Evolutionary conservation across 2,113 vertebrate species (phyloP), one percentile per base, ranked within the genome.

Genomic region (Channa maculata): DNA sequence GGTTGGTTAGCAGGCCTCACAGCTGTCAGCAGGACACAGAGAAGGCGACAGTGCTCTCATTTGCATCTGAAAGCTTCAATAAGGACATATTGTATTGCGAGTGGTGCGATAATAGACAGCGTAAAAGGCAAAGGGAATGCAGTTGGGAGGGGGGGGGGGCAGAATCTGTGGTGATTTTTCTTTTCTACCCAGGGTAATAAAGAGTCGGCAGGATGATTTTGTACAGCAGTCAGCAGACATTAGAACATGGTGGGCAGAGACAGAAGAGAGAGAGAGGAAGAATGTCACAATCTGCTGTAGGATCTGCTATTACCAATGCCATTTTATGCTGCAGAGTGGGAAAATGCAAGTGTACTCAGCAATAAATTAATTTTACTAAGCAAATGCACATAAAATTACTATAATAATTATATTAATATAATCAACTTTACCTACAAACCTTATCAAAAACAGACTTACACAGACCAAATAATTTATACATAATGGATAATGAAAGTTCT

Each of bases 21-120:
- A 89, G 89, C 91, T 90, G 89, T 89, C 91, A 87, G 83, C 52
- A 65, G 83, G 86, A 82, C 79, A 75, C 68, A 82, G 75, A 82
- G 79, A 68, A 75, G 82, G 86, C 79, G 77, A 77, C 69, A 71
- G 69, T 57, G 77, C 69, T 77, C 83, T 90, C 83, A 92, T 92
- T 91, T 91, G 83, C 91, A 92, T 91, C 34, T 90, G 88, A 92
- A 92, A 90, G 91, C 89, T 82, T 86, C 91, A 91, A 89, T 88
- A 86, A 90, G 88, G 82, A 89, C 88, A 88, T 75, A 90, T 91
- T 88, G 85, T 88, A 84, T 82, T 77, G 84, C 37, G 80, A 89
- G 84, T 86, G 75, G 66, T 45, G 77, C 66, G 63, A 89, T 89
- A 92, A 91, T 90, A 82, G 65, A 77, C 86, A 39, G 64, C 7